Conservation (phyloP, 2,888 invertebrate genomes). For the Blastobasis lacticolella region DNA sequence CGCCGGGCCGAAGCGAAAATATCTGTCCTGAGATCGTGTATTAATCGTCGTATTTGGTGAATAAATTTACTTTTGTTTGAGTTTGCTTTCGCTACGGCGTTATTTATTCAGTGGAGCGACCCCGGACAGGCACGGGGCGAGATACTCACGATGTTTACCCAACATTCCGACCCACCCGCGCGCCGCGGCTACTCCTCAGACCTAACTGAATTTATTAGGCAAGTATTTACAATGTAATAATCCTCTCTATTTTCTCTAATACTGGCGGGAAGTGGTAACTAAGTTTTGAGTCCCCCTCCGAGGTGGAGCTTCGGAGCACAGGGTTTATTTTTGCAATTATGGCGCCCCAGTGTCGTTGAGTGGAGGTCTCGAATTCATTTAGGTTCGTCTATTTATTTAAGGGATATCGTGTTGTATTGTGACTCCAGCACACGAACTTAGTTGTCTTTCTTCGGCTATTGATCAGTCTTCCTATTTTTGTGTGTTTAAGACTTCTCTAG, state of each 20-base stretch:
- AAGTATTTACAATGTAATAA: constrained; percentile 19
- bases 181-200: constrained; percentile 34
- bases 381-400: too few species aligned
- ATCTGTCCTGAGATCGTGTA: constrained; percentile 64
- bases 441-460: too few species aligned
- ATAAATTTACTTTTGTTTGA: constrained; percentile 73
- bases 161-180: constrained; percentile 49
- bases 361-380: too few species aligned
- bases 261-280: not conserved
- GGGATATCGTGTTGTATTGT: too few species aligned
- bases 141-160: constrained; percentile 58
- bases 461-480: too few species aligned
- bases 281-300: not conserved
- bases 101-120: constrained; percentile 69
- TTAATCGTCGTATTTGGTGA: constrained; percentile 71
- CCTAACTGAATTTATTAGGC: constrained; percentile 51
- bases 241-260: constrained; percentile 2
- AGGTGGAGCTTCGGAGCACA: too few species aligned
- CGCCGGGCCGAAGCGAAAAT: constrained; percentile 30
- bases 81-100: constrained; percentile 59
- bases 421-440: too few species aligned
- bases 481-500: too few species aligned
- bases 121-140: constrained; percentile 42
- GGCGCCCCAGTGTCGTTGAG: too few species aligned
- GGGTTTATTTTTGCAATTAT: too few species aligned